Evolutionary conservation across 1,140 invertebrate species (phyloP), one percentile per base, ranked within the genome.

Genomic region (Samia ricini): DNA sequence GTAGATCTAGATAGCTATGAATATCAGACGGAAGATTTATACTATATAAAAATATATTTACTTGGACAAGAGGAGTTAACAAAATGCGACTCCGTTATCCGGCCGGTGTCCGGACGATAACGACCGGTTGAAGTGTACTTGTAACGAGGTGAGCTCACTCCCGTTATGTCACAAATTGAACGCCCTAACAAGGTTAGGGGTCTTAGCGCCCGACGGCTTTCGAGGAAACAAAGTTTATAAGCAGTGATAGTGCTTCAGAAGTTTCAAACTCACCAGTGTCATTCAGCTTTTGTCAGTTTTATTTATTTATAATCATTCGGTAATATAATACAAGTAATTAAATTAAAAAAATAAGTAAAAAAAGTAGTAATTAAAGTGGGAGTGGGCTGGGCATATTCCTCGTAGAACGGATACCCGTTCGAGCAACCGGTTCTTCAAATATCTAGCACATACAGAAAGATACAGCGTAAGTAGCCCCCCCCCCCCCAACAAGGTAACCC

Each of bases 161-260:
- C 56, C 29, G 56, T 57, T 52, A 21, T 23, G 56, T 57, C 56
- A 36, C 29, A 57, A 57, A 57, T 57, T 57, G 56, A 57, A 57
- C 56, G 19, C 29, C 23, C 56, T 57, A 57, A 57, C 56, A 57
- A 57, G 56, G 24, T 57, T 57, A 57, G 24, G 10, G 50, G 21
- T 22, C 19, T 22, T 51, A 55, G 33, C n/a, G n/a, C n/a, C 33
- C 33, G 33, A 15, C 33, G n/a, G 33, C 33, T 42, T n/a, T 42
- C 33, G 33, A 42, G 33, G 15, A 42, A 42, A 42, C 33, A 42
- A 42, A 42, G 33, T 42, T 42, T 42, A 42, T 42, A 42, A 42
- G 33, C 33, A 42, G 33, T 15, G 33, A 42, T 42, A 42, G 33
- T 42, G 33, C 33, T 42, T 42, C 33, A 42, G 10, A 15, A 42